phyloP scores from a whole-genome alignment of 2,888 invertebrate genomes.

The Drosophila longiperda region DNA sequence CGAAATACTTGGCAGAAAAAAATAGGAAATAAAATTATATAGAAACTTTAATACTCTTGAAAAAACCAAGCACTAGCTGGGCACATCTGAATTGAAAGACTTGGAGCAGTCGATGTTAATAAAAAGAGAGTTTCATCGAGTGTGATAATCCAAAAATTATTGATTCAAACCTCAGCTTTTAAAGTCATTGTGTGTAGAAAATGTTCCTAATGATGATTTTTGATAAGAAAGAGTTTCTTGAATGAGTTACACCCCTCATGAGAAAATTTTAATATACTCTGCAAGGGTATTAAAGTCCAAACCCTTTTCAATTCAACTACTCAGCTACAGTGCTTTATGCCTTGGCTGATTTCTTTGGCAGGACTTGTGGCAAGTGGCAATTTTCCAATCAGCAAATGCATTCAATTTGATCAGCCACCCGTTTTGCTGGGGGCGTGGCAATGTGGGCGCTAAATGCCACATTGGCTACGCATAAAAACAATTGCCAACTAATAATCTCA shows the following conservation, averaged over 20 bases:
- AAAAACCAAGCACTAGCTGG: not conserved
- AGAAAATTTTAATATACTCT: not conserved
- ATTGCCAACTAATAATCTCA: constrained; percentile 83
- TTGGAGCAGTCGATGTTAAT: not conserved
- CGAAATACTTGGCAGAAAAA: not conserved
- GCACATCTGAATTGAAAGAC: not conserved
- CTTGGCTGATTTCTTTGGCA: constrained; percentile 7
- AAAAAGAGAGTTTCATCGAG: not conserved
- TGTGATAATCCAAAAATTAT: not conserved
- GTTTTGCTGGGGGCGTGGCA: constrained; percentile 43
- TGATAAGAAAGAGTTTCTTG: not conserved
- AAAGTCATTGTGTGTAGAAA: not conserved
- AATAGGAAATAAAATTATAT: not conserved
- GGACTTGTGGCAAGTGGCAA: constrained; percentile 71
- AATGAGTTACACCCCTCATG: not conserved
- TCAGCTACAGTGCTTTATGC: not conserved
- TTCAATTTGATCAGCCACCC: constrained; percentile 81
- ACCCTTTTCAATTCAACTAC: constrained; percentile 33
- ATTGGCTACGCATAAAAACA: constrained; percentile 75
- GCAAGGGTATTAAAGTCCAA: not conserved
- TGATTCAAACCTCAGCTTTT: not conserved
- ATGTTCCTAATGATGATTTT: not conserved
- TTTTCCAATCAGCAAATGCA: constrained; percentile 85
- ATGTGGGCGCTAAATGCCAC: constrained; percentile 61
- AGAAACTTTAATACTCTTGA: not conserved